These are phyloP conservation scores for Blastobasis adustella DNA, from an alignment of 2,888 invertebrate genomes.

Conservation along the genomic window DNA sequence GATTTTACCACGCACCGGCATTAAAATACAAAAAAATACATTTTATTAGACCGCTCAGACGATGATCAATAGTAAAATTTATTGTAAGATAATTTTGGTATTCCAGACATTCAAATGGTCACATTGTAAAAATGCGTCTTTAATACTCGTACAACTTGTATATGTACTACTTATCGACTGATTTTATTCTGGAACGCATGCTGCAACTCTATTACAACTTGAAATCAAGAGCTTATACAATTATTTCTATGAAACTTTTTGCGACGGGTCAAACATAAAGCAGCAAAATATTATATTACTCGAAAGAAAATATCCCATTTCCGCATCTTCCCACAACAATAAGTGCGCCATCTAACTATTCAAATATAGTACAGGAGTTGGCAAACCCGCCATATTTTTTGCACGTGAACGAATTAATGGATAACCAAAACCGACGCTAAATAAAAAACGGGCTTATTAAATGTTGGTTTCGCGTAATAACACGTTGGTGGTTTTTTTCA, in stretches of 20 bases:
- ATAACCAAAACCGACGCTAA: constrained; percentile 68
- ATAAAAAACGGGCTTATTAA: constrained; percentile 72
- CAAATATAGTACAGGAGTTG: constrained; percentile 60
- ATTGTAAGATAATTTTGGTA: too few relatives aligned
- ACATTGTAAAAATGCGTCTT: too few relatives aligned
- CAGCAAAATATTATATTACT: constrained; percentile 69
- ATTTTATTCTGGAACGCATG: background rate
- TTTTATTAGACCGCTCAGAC: too few relatives aligned
- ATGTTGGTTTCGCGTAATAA: constrained; percentile 74
- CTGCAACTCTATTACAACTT: constrained; percentile 4
- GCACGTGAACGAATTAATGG: constrained; percentile 67
- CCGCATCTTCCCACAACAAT: constrained; percentile 74
- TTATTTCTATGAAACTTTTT: constrained; percentile 51
- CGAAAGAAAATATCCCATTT: constrained; percentile 76
- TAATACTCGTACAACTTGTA: too few relatives aligned
- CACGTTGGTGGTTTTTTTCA: constrained; percentile 70
- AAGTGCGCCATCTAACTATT: constrained; percentile 66
- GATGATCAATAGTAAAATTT: too few relatives aligned
- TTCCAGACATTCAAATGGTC: too few relatives aligned
- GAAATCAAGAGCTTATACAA: constrained; percentile 34
- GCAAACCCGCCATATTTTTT: constrained; percentile 60
- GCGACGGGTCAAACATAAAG: constrained; percentile 59
- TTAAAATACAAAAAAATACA: too few relatives aligned
- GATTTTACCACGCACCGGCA: too few relatives aligned
- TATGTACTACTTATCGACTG: background rate